Conservation (phyloP, 2,113 vertebrate genomes). For the Hipposideros armiger region DNA sequence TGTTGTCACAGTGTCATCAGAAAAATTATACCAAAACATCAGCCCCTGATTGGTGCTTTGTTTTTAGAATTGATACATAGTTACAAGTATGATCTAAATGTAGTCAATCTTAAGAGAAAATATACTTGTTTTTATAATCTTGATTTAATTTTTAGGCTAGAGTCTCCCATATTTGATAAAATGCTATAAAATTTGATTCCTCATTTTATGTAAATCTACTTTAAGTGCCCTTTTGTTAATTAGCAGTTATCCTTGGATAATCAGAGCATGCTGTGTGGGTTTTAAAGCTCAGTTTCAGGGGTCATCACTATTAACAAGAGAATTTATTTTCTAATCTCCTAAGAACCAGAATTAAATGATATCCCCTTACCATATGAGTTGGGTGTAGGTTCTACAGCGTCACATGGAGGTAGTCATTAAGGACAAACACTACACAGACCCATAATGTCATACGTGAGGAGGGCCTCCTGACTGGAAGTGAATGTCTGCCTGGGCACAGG, state of each 20-base stretch:
- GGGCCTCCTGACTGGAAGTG: neutral
- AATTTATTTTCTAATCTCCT: neutral
- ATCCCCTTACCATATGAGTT: neutral
- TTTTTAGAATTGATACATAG: neutral
- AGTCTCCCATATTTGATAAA: neutral
- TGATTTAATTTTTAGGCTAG: conserved; percentile 14
- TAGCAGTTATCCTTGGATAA: neutral
- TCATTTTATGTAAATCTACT: conserved; percentile 5
- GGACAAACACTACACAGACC: neutral
- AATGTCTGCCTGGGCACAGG: neutral
- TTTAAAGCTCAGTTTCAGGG: neutral
- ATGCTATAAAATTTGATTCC: neutral
- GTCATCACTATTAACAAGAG: neutral
- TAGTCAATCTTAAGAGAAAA: neutral
- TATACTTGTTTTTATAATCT: conserved; percentile 14
- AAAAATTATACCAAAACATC: conserved; percentile 38
- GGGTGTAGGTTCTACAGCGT: neutral
- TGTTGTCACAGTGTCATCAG: conserved; percentile 4
- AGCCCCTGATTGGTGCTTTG: neutral
- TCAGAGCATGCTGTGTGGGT: neutral
- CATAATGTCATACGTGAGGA: neutral
- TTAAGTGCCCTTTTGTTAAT: neutral
- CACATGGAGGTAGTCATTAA: neutral
- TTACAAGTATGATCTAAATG: neutral
- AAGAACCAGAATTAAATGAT: conserved; percentile 25